phyloP scores from a whole-genome alignment of 1,140 invertebrate species.

The Bombus affinis region DNA sequence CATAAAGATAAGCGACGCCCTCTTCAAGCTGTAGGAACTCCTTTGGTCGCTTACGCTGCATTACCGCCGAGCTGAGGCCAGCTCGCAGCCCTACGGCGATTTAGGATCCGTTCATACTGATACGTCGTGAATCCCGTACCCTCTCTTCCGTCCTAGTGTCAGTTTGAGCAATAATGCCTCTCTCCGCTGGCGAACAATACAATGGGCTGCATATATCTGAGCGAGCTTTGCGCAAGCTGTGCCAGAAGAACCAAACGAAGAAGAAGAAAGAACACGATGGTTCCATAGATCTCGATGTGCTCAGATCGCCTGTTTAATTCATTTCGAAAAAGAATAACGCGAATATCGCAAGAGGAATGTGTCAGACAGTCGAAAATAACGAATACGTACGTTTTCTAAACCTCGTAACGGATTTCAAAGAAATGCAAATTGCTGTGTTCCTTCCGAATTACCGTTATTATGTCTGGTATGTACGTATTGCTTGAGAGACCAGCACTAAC shows the following conservation, averaged over 20 bases:
- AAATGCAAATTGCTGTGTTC: constrained; percentile 33
- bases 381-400: not conserved
- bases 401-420: not conserved
- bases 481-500: not conserved
- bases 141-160: constrained; percentile 23
- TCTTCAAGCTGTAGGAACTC: constrained; percentile 53
- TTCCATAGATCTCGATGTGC: not conserved
- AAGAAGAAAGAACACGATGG: not conserved
- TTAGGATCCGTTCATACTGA: constrained; percentile 48
- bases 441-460: constrained; percentile 35
- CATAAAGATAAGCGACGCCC: constrained; percentile 66
- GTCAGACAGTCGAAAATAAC: too few species aligned
- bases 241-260: not conserved
- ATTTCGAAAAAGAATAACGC: not conserved
- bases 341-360: not conserved
- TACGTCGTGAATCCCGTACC: constrained; percentile 7
- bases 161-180: constrained; percentile 37
- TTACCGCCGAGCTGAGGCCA: constrained; percentile 39
- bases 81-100: constrained; percentile 50
- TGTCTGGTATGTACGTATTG: not conserved
- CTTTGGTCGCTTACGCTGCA: constrained; percentile 50
- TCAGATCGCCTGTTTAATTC: not conserved
- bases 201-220: constrained; percentile 16
- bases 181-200: not conserved
- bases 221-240: not conserved